Conservation (phyloP, 2,888 invertebrate species). For the Onthophagus sagittarius region DNA sequence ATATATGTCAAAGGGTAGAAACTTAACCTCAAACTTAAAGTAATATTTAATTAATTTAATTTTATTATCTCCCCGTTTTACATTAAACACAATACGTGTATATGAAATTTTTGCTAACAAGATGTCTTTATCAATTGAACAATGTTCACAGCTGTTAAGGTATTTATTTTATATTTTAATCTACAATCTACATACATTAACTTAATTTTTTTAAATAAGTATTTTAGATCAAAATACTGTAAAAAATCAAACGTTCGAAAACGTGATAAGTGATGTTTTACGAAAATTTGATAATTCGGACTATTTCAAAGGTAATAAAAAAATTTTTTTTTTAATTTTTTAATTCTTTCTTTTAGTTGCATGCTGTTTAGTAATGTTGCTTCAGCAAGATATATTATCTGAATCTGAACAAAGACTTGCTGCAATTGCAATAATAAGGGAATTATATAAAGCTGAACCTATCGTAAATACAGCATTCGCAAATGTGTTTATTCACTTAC, state of each 20-base stretch:
- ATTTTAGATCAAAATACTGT: slow-evolving; percentile 70
- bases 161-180: slow-evolving; percentile 32
- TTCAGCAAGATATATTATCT: slow-evolving; percentile 67
- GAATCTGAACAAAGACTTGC: slow-evolving; percentile 65
- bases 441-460: slow-evolving; percentile 66
- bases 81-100: neutral
- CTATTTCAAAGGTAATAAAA: slow-evolving; percentile 64
- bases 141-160: slow-evolving; percentile 52
- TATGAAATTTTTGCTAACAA: neutral
- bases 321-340: slow-evolving; percentile 11
- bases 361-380: slow-evolving; percentile 57
- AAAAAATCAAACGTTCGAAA: slow-evolving; percentile 71
- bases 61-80: too few species aligned
- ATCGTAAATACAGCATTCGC: slow-evolving; percentile 68
- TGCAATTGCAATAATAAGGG: slow-evolving; percentile 65
- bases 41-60: too few species aligned
- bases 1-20: too few species aligned
- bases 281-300: slow-evolving; percentile 75
- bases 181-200: slow-evolving; percentile 1
- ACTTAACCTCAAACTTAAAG: too few species aligned
- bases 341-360: slow-evolving; percentile 51
- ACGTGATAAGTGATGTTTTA: slow-evolving; percentile 70
- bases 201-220: slow-evolving; percentile 43
- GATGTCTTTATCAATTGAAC: slow-evolving; percentile 53
- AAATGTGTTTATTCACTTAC: slow-evolving; percentile 63